phyloP scores from a whole-genome alignment of 1,140 invertebrate genomes.

The Medauroidea extradentata region DNA sequence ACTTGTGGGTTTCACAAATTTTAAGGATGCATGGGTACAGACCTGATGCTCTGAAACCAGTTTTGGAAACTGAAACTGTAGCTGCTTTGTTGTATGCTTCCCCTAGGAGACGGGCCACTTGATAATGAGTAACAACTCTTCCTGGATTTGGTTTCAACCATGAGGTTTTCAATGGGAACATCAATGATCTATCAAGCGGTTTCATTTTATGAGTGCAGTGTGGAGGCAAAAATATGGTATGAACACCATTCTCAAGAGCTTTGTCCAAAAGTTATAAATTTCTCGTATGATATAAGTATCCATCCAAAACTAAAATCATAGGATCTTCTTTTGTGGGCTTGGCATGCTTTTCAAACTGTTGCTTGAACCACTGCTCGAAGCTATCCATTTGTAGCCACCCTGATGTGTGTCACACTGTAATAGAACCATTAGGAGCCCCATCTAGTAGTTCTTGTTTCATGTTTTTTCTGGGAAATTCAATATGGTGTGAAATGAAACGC shows the following conservation, averaged over 20 bases:
- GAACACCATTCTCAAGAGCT: too few species aligned
- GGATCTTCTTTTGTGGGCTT: background rate
- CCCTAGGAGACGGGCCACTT: background rate
- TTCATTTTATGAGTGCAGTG: background rate
- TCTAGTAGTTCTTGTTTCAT: too few species aligned
- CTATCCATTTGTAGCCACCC: too few species aligned
- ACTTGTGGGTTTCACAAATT: background rate
- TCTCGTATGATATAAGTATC: too few species aligned
- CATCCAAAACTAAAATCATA: conserved; percentile 11
- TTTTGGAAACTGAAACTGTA: background rate
- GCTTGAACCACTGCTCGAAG: too few species aligned
- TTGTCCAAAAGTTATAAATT: too few species aligned
- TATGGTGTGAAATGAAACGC: too few species aligned
- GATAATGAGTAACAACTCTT: background rate
- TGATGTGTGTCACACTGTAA: too few species aligned
- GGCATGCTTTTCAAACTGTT: too few species aligned
- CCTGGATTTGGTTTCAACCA: conserved; percentile 23
- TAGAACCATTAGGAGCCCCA: too few species aligned
- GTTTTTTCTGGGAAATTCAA: too few species aligned
- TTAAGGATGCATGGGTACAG: background rate
- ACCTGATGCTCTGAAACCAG: background rate
- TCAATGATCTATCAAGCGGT: conserved; percentile 35
- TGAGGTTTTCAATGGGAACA: conserved; percentile 35
- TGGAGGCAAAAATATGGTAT: background rate
- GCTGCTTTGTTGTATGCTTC: background rate